Percentiles rank a stretch among this genome's conserved stretches.
Conservation (phyloP, 2,113 vertebrate species). For the Vulpes ferrilata region DNA sequence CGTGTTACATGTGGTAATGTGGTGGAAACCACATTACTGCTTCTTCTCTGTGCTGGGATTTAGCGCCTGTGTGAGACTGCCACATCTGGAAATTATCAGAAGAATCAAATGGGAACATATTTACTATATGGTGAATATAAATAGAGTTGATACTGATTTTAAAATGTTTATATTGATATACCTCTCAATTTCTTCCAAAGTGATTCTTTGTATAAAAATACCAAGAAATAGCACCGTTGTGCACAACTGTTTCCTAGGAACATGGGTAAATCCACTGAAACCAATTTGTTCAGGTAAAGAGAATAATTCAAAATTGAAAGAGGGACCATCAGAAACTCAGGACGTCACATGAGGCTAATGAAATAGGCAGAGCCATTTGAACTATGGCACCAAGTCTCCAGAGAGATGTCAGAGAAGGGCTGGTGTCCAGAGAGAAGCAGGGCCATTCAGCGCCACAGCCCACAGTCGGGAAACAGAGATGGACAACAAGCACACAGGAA, state of each 20-base stretch:
- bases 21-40: fast-evolving
- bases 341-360: neutral
- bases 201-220: neutral
- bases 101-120: fast-evolving
- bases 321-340: neutral
- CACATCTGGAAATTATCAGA: neutral
- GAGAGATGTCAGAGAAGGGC: neutral
- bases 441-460: neutral
- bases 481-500: fast-evolving
- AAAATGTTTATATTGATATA: neutral
- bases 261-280: neutral
- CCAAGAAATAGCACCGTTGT: neutral
- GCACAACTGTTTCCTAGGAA: neutral
- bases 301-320: neutral
- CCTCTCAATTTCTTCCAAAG: neutral
- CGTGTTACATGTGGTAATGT: fast-evolving
- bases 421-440: neutral
- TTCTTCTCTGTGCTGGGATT: neutral
- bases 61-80: fast-evolving
- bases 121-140: neutral
- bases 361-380: fast-evolving
- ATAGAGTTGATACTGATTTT: neutral
- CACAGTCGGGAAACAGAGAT: neutral
- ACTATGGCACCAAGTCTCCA: fast-evolving
- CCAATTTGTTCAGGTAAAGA: neutral